Conservation (phyloP, 1,140 invertebrate genomes). For the Octopus bimaculoides region DNA sequence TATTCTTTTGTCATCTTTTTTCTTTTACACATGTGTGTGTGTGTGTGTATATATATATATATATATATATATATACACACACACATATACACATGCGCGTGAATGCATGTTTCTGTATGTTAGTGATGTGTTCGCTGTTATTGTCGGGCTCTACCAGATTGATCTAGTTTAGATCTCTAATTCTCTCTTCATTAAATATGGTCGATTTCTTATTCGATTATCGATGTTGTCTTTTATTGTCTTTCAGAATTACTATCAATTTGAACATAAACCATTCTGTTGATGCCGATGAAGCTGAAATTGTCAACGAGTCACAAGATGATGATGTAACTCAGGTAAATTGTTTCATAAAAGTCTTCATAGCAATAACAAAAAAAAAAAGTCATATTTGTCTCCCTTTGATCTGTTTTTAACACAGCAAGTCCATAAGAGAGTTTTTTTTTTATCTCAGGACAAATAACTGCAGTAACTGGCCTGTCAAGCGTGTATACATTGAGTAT, state of each 20-base stretch:
- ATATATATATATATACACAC: neutral
- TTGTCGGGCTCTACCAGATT: neutral
- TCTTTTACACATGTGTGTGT: no score
- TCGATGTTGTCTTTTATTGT: conserved; percentile 12
- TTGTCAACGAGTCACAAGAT: conserved; percentile 7
- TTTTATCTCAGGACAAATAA: no score
- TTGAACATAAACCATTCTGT: conserved; percentile 32
- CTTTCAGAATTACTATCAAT: conserved; percentile 29
- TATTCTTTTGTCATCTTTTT: no score
- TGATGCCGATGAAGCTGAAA: conserved; percentile 22
- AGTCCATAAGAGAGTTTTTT: neutral
- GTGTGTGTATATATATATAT: no score
- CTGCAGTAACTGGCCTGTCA: no score
- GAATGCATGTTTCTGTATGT: neutral
- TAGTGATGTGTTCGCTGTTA: neutral
- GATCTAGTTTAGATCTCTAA: neutral
- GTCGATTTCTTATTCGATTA: neutral
- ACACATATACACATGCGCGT: neutral
- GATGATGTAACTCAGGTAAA: conserved; percentile 22
- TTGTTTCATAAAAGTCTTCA: neutral
- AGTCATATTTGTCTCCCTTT: neutral
- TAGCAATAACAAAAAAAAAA: neutral
- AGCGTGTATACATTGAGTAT: no score
- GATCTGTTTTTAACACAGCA: neutral
- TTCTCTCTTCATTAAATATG: neutral